phyloP scores from a whole-genome alignment of 2,113 vertebrate genomes.

The Anarrhichthys ocellatus region DNA sequence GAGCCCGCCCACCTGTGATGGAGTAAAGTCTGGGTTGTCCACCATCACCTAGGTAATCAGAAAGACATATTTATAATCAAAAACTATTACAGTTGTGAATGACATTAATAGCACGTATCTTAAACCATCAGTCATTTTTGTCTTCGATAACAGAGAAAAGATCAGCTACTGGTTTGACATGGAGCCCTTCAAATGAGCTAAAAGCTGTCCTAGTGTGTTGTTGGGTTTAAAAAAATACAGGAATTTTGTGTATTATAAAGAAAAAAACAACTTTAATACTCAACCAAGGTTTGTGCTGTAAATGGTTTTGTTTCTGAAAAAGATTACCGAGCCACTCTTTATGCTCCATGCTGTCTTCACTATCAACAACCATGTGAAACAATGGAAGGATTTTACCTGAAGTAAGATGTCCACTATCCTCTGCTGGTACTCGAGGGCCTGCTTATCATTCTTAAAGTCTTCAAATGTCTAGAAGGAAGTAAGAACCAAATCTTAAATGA shows the following conservation, averaged over 20 bases:
- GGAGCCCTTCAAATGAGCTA: background rate
- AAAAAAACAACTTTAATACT: background rate
- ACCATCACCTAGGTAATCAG: slow-evolving; percentile 91
- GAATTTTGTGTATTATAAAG: background rate
- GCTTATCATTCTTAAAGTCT: slow-evolving; percentile 98
- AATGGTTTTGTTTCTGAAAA: background rate
- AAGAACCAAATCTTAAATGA: slow-evolving; percentile 7
- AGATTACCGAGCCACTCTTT: background rate
- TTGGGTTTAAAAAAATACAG: background rate
- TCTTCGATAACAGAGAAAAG: background rate
- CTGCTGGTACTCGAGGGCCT: slow-evolving; percentile 98
- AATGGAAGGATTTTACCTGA: slow-evolving; percentile 82
- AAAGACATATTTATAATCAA: background rate
- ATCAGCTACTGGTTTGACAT: background rate
- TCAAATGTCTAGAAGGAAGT: slow-evolving; percentile 92
- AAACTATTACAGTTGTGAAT: background rate
- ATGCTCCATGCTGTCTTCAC: background rate
- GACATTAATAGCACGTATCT: background rate
- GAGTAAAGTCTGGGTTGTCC: slow-evolving; percentile 97
- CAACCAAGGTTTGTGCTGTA: background rate
- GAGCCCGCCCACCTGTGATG: slow-evolving; percentile 96
- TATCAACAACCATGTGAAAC: background rate
- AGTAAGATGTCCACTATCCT: slow-evolving; percentile 98
- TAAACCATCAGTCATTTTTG: background rate
- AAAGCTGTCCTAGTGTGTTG: background rate